phyloP scores from a whole-genome alignment of 2,888 invertebrate species.

The Dicycla oo region DNA sequence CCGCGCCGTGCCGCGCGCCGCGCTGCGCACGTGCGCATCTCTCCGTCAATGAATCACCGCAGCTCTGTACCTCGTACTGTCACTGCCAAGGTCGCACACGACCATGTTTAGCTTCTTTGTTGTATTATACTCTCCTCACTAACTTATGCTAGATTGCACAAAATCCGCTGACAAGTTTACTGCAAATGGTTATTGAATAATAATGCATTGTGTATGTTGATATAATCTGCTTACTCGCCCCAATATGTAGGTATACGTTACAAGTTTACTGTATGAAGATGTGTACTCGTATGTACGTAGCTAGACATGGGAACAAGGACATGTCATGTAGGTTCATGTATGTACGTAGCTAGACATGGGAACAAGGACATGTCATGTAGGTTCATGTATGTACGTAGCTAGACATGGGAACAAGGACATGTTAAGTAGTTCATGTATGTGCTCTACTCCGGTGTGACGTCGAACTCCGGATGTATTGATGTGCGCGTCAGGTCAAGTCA shows the following conservation, averaged over 20 bases:
- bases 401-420: conserved; percentile 2
- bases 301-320: too few species aligned
- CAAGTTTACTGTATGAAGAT: conserved; percentile 13
- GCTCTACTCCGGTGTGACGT: not conserved
- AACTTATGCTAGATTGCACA: conserved; percentile 52
- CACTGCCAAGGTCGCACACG: conserved; percentile 72
- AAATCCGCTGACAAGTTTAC: conserved; percentile 47
- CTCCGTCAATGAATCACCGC: conserved; percentile 55
- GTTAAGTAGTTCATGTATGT: conserved; percentile 3
- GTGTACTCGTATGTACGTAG: not conserved
- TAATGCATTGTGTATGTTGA: conserved; percentile 33
- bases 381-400: conserved; percentile 3
- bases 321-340: conserved; percentile 6
- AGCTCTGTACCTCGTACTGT: conserved; percentile 36
- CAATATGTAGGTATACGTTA: not conserved
- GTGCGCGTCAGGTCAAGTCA: conserved; percentile 29
- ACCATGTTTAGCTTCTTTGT: conserved; percentile 47
- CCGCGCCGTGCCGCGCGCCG: conserved; percentile 22
- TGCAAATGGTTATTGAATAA: conserved; percentile 33
- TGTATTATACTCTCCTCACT: conserved; percentile 38
- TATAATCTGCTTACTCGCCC: conserved; percentile 22
- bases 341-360: too few species aligned
- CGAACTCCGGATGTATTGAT: conserved; percentile 31
- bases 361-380: conserved; percentile 7
- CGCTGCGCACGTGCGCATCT: conserved; percentile 45